Evolutionary conservation across 2,113 vertebrate species (phyloP), one percentile per base, ranked within the genome.

Genomic region (Heterotis niloticus): DNA sequence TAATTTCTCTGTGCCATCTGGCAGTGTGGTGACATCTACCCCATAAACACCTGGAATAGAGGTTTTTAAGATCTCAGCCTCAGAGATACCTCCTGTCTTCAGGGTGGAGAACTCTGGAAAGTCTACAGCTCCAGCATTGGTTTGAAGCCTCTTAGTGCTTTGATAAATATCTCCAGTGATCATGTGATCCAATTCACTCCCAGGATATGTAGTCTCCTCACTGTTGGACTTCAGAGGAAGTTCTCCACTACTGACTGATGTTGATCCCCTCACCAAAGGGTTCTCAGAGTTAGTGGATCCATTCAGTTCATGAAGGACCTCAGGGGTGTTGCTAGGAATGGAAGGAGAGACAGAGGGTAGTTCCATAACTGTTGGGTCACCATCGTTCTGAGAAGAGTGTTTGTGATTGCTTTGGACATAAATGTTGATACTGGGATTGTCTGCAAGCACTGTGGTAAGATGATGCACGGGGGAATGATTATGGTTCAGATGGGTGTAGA

Each of bases 231-330:
- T 54, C 20, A 57, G 7, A 23, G 23, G 5, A n/a, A 51, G 52
- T 4, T 65, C 62, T 29, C 28, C n/a, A 28, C 75, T 16, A 56
- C 24, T 67, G 18, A 34, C 11, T 7, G 34, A 65, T 69, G 59
- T 56, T 23, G 57, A 78, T 54, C 10, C 77, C 56, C 28, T 78
- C 13, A 66, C 67, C 28, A 60, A 9, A 71, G 54, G n/a, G 20
- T 18, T 57, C 29, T n/a, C 67, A n/a, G 66, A 57, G 9, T 29
- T 18, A 20, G 56, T 26, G 56, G 67, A 18, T 54, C 11, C 3
- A 4, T 23, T 62, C 18, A 17, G 1, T 57, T n/a, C 67, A 56
- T 70, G 66, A 29, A 67, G 70, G 65, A 78, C 20, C 54, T 67
- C 57, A 29, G 51, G 18, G 67, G 67, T 44, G 59, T 59, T 76